phyloP scores from a whole-genome alignment of 2,113 vertebrate species.

The Paradoxurus hermaphroditus region DNA sequence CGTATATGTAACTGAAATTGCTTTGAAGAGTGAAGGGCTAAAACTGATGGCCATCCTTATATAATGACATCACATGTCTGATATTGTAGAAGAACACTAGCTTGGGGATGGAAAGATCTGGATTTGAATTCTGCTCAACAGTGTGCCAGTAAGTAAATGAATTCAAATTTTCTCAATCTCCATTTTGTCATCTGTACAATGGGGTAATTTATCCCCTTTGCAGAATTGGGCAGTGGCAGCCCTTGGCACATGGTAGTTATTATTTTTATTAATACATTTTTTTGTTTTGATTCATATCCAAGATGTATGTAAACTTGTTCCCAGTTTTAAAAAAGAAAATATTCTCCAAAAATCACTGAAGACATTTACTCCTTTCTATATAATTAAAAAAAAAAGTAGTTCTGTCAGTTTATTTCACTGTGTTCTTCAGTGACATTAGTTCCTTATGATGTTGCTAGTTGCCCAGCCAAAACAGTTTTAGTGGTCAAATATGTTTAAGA shows the following conservation, averaged over 20 bases:
- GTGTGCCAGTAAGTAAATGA: not conserved
- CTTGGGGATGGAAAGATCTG: not conserved
- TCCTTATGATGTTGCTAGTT: not conserved
- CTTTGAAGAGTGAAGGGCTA: not conserved
- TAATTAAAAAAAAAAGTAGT: not conserved
- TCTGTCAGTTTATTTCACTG: not conserved
- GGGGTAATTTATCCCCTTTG: not conserved
- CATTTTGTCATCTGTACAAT: not conserved
- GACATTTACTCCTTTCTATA: not conserved
- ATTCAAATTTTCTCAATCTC: not conserved
- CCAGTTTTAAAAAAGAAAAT: constrained; percentile 13
- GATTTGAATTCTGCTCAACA: not conserved
- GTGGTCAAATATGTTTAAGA: not conserved
- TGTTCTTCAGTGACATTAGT: constrained; percentile 9
- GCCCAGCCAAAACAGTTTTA: constrained; percentile 14
- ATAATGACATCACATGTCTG: not conserved
- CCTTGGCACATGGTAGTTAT: not conserved
- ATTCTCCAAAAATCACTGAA: not conserved
- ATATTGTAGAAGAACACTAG: not conserved
- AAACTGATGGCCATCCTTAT: not conserved
- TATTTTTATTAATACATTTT: not conserved
- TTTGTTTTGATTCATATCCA: not conserved
- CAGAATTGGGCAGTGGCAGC: not conserved
- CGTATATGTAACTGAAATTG: not conserved
- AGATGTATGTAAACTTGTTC: not conserved